phyloP scores from a whole-genome alignment of 2,797 vertebrate species.

The Characodon lateralis region DNA sequence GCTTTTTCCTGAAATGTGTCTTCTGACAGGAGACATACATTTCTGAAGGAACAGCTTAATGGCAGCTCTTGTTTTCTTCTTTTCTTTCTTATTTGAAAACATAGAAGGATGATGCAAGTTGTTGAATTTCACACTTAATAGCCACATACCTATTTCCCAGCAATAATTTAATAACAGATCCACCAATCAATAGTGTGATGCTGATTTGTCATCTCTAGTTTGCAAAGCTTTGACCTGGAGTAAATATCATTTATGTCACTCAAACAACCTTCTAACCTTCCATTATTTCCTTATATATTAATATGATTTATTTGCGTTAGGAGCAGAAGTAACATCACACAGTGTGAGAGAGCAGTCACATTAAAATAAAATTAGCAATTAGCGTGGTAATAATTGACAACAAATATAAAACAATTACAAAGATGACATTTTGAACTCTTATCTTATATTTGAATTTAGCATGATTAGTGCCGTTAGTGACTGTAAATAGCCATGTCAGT shows the following conservation, averaged over 20 bases:
- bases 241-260: background rate
- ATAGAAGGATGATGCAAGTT: background rate
- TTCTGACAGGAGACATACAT: constrained; percentile 18
- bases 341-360: background rate
- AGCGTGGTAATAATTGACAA: background rate
- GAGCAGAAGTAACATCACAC: background rate
- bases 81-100: background rate
- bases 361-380: background rate
- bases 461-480: background rate
- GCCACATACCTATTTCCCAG: constrained; percentile 6
- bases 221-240: background rate
- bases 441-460: background rate
- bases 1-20: constrained; percentile 39
- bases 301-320: background rate
- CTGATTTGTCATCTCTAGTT: background rate
- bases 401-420: too few species aligned
- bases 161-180: background rate
- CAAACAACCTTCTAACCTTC: background rate
- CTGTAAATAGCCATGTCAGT: background rate
- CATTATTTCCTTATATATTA: too few species aligned
- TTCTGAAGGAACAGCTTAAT: constrained; percentile 19
- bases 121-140: constrained; percentile 20
- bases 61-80: background rate
- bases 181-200: background rate
- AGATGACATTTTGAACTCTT: too few species aligned